Evolutionary conservation across 2,888 invertebrate species (phyloP), one percentile per base, ranked within the genome.

Genomic region (Trichacis sp.): DNA sequence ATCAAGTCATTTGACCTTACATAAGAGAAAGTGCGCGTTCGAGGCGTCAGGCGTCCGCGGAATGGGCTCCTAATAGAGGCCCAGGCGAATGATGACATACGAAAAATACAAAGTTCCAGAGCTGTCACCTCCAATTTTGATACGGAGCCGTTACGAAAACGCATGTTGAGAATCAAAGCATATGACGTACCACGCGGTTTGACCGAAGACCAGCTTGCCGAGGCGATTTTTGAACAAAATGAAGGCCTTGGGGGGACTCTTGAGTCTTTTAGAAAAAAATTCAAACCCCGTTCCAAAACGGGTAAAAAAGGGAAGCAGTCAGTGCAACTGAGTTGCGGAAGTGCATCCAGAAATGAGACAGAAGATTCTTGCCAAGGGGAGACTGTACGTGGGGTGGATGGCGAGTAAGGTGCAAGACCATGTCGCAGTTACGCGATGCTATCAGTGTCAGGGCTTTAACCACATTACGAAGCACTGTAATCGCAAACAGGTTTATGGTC

Each of bases 151-250:
- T 24, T 24, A 8, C 3, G 8, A 24, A 8, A 3, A 24, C 0
- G n/a, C 38, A 3, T 3, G 24, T 8, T 8, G 3, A 24, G 8
- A 4, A 4, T 53, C 11, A 36, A 50, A 1, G n/a, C 59, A 0
- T 64, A 45, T 24, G 51, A 59, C 6, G 55, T 55, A 0, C 59
- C 58, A 1, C 33, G 3, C 40, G 24, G 5, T 14, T 19, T 1
- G 4, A 5, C 24, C 3, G 8, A 8, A 24, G 24, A 24, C 3
- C 24, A 24, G 24, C 17, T 50, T 0, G 36, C 9, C 2, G 17
- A 18, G 2, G n/a, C 12, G 2, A 50, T 61, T 0, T 49, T 11
- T 8, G 38, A 6, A 1, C 61, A 61, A 19, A 55, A 61, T 33
- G 46, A 46, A 24, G 12, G 15, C 42, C 20, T 50, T 36, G 45